phyloP scores from a whole-genome alignment of 2,113 vertebrate genomes.

The Martes martes region DNA sequence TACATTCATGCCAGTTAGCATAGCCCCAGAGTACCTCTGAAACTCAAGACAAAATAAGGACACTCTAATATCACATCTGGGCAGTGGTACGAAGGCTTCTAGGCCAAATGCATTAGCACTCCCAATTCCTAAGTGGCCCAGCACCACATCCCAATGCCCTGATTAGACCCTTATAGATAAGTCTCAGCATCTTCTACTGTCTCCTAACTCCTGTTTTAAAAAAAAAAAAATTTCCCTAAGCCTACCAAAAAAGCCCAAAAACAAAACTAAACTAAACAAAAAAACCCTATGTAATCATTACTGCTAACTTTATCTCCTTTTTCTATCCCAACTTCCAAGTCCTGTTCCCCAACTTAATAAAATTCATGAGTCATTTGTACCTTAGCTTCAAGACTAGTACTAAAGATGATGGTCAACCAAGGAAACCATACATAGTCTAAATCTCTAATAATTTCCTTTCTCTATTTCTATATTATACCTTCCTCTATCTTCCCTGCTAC shows the following conservation, averaged over 20 bases:
- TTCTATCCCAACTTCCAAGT: neutral
- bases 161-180: neutral
- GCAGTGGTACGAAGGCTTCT: neutral
- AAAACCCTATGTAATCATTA: neutral
- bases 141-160: neutral
- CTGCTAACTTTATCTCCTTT: neutral
- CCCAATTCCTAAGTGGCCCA: neutral
- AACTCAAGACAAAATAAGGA: neutral
- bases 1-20: neutral
- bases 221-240: neutral
- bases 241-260: neutral
- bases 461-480: neutral
- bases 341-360: neutral
- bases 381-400: neutral
- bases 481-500: neutral
- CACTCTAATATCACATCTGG: neutral
- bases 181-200: neutral
- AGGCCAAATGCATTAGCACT: neutral
- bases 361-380: neutral
- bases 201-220: neutral
- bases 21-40: neutral
- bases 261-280: neutral
- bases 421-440: neutral
- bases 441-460: neutral
- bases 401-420: neutral